A percentile compares a stretch with the other conserved stretches of the same genome.
Evolutionary conservation across 2,888 invertebrate species (phyloP).

Genomic region (Pristionchus fissidentatus): DNA sequence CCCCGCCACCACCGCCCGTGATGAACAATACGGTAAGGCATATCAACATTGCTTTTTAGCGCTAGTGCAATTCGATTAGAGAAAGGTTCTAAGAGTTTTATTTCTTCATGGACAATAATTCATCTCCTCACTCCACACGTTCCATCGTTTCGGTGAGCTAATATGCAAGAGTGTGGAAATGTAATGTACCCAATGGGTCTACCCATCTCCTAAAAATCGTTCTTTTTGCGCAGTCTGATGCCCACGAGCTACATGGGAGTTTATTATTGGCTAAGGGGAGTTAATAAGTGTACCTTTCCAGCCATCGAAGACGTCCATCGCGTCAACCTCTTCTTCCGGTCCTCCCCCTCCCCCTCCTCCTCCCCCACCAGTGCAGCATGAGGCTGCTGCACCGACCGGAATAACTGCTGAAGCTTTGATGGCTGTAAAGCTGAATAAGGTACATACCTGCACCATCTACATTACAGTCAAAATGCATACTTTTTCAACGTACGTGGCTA

Average conservation of each 20-base stretch:
- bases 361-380: conserved; percentile 75
- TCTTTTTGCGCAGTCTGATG: too few relatives aligned
- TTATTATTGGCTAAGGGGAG: too few relatives aligned
- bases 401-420: conserved; percentile 62
- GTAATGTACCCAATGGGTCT: background rate
- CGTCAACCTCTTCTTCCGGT: conserved; percentile 56
- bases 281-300: background rate
- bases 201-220: too few relatives aligned
- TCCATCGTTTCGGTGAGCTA: too few relatives aligned
- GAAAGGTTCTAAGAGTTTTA: background rate
- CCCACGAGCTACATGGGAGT: too few relatives aligned
- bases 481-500: too few relatives aligned
- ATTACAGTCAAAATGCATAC: too few relatives aligned
- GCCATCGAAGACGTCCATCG: conserved; percentile 50
- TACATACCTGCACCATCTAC: too few relatives aligned
- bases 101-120: background rate
- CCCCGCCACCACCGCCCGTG: conserved; percentile 75
- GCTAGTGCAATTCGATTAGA: too few relatives aligned
- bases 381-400: conserved; percentile 40
- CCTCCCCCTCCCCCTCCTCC: conserved; percentile 76
- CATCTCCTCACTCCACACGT: background rate
- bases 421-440: conserved; percentile 57
- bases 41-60: too few relatives aligned
- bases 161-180: background rate
- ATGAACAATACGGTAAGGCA: conserved; percentile 45